Evolutionary conservation across 2,888 invertebrate species (phyloP).

Genomic region (Autographa pulchrina): DNA sequence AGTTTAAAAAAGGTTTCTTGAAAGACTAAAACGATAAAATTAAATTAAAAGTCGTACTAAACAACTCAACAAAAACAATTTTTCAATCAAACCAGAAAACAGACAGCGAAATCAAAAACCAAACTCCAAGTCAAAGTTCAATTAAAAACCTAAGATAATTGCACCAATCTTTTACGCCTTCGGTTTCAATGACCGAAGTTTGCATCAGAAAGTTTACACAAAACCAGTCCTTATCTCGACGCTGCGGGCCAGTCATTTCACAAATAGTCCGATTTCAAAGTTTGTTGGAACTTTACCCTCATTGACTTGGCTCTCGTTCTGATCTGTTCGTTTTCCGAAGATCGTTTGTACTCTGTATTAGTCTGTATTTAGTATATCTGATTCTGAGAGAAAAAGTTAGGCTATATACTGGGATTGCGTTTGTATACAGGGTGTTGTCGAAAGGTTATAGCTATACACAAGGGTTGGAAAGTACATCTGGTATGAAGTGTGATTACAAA

Average conservation of each 20-base stretch:
- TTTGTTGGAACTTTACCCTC: constrained; percentile 42
- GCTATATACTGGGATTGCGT: neutral
- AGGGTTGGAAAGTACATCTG: no score
- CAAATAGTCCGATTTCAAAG: constrained; percentile 52
- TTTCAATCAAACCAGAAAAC: neutral
- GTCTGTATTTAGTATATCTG: constrained; percentile 30
- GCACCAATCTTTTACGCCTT: constrained; percentile 32
- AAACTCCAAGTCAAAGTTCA: neutral
- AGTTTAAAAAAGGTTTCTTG: no score
- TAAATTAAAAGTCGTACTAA: neutral
- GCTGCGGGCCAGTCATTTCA: constrained; percentile 46
- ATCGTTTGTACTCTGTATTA: neutral
- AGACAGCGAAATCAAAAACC: neutral
- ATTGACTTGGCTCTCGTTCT: constrained; percentile 48
- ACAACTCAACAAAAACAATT: neutral
- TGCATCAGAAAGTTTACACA: constrained; percentile 36
- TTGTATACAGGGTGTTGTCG: no score
- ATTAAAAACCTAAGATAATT: constrained; percentile 40
- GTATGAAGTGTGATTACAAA: no score
- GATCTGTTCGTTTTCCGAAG: constrained; percentile 43
- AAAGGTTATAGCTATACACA: no score
- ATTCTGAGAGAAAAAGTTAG: constrained; percentile 9
- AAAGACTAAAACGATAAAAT: neutral
- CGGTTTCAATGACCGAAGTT: constrained; percentile 34
- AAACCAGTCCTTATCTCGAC: constrained; percentile 35